phyloP scores from a whole-genome alignment of 2,888 invertebrate species.

The Zaprionus obscuricornis region DNA sequence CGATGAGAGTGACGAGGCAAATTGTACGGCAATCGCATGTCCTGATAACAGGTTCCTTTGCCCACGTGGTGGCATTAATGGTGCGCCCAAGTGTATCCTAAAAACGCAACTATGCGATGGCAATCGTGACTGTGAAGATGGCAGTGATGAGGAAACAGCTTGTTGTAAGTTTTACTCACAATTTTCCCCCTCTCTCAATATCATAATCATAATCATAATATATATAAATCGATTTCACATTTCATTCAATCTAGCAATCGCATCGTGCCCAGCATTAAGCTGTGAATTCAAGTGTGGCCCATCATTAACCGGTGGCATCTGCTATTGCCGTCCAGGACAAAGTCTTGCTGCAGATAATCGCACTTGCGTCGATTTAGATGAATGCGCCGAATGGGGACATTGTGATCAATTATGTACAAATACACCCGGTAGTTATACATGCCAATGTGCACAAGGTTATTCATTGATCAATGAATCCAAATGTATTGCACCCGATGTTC shows the following conservation, averaged over 20 bases:
- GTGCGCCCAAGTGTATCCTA: slow-evolving; percentile 93
- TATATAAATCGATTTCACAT: not conserved
- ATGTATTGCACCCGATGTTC: slow-evolving; percentile 87
- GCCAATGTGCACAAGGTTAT: slow-evolving; percentile 93
- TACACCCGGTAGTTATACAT: slow-evolving; percentile 92
- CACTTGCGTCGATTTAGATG: slow-evolving; percentile 95
- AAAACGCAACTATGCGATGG: slow-evolving; percentile 95
- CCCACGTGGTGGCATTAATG: slow-evolving; percentile 89
- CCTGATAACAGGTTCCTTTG: slow-evolving; percentile 96
- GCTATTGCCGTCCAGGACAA: slow-evolving; percentile 94
- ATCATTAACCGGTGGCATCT: slow-evolving; percentile 94
- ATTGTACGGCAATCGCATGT: slow-evolving; percentile 94
- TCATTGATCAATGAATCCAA: slow-evolving; percentile 86
- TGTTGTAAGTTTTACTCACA: slow-evolving; percentile 89
- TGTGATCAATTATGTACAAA: slow-evolving; percentile 98
- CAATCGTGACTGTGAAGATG: slow-evolving; percentile 94
- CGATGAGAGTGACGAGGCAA: slow-evolving; percentile 94
- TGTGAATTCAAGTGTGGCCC: slow-evolving; percentile 97
- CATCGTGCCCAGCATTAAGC: slow-evolving; percentile 91
- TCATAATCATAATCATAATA: too few species aligned
- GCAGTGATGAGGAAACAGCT: slow-evolving; percentile 93
- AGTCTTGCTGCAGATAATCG: slow-evolving; percentile 92
- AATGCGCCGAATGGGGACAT: slow-evolving; percentile 95
- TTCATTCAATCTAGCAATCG: slow-evolving; percentile 86
- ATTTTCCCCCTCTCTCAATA: too few species aligned